Evolutionary conservation across 2,888 invertebrate species (phyloP).

Genomic region (Microctonus hyperodae): DNA sequence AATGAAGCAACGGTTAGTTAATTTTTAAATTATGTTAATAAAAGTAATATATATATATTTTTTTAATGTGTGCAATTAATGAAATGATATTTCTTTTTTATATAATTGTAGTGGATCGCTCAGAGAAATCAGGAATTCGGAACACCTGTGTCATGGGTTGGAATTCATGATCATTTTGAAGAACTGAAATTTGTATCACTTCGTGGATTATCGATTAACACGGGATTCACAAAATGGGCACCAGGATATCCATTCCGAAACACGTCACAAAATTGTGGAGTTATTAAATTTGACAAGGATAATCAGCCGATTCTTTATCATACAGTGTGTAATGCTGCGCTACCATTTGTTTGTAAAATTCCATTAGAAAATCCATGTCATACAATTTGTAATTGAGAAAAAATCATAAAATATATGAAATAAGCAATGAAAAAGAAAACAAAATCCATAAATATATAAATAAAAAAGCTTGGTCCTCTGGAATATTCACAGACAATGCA

Average conservation of each 20-base stretch:
- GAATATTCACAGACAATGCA: not conserved
- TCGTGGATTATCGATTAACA: not conserved
- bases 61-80: not conserved
- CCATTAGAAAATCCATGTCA: constrained; percentile 10
- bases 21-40: not conserved
- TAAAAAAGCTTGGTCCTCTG: not conserved
- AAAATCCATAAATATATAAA: not conserved
- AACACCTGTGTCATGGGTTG: not conserved
- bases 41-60: too few species aligned
- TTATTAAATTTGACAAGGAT: not conserved
- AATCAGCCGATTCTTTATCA: not conserved
- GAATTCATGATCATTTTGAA: constrained; percentile 5
- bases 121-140: not conserved
- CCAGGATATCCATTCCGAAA: not conserved
- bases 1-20: constrained; percentile 1
- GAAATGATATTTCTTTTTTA: not conserved
- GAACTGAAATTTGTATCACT: constrained; percentile 3
- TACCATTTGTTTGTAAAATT: constrained; percentile 21
- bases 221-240: not conserved
- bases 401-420: not conserved
- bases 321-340: not conserved
- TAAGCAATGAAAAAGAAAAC: not conserved
- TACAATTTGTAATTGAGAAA: not conserved
- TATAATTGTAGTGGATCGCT: not conserved
- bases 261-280: not conserved